Conservation (phyloP, 2,113 vertebrate genomes). For the Nothoprocta pentlandii region DNA sequence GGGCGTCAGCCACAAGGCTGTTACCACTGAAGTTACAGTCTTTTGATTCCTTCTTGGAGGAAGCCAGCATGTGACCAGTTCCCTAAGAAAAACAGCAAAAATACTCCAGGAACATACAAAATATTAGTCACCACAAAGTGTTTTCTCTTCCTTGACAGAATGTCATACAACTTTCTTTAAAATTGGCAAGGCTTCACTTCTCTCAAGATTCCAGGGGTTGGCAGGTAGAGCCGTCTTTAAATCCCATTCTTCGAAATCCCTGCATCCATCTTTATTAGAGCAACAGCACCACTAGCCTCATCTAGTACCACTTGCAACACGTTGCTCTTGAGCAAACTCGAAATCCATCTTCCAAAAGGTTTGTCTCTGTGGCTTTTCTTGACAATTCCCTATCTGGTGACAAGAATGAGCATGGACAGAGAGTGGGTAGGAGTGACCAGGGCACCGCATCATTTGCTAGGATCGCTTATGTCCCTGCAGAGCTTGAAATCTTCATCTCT, state of each 20-base stretch:
- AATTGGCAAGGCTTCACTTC: background rate
- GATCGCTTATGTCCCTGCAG: background rate
- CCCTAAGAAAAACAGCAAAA: background rate
- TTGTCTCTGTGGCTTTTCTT: background rate
- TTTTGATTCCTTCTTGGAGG: background rate
- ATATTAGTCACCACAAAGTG: background rate
- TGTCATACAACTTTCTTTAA: background rate
- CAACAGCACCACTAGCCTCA: background rate
- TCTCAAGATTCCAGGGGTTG: background rate
- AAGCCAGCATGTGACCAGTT: background rate
- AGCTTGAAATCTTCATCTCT: background rate
- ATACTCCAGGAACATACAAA: background rate
- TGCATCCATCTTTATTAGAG: background rate
- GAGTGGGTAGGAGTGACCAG: background rate
- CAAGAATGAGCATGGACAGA: background rate
- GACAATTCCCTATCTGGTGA: background rate
- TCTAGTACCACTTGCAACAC: background rate
- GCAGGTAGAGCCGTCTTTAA: background rate
- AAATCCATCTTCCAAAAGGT: background rate
- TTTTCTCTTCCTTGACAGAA: background rate
- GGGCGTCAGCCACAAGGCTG: background rate
- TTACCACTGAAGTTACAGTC: background rate
- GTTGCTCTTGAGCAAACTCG: background rate
- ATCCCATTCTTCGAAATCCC: background rate
- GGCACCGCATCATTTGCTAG: background rate